Conservation (phyloP, 2,113 vertebrate species). For the Platysternon megacephalum region DNA sequence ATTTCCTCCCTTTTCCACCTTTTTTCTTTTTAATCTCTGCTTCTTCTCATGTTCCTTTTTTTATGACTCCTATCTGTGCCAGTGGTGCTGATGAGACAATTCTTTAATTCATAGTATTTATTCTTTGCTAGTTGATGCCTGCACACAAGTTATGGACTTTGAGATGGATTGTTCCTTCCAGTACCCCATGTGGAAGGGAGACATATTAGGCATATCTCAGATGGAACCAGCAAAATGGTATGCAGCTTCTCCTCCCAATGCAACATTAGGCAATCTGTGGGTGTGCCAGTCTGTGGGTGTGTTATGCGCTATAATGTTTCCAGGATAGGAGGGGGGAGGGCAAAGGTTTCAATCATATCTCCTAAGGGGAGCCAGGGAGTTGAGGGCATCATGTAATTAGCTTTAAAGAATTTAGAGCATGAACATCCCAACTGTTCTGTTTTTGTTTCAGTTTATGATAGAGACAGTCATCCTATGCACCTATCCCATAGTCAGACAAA, state of each 20-base stretch:
- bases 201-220: neutral
- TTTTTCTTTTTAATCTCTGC: neutral
- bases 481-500: neutral
- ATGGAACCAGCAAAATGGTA: neutral
- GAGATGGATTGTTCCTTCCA: neutral
- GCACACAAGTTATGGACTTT: neutral
- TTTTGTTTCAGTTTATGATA: neutral
- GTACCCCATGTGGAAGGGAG: neutral
- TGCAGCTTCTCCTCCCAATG: neutral
- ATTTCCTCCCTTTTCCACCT: neutral
- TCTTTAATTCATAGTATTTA: neutral
- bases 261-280: neutral
- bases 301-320: neutral
- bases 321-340: accelerated
- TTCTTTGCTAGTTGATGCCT: neutral
- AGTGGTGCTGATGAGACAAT: neutral
- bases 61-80: neutral
- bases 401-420: neutral
- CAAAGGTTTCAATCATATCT: neutral
- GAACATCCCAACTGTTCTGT: neutral
- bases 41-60: neutral
- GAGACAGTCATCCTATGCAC: neutral
- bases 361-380: neutral
- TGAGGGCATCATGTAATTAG: neutral
- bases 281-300: neutral